phyloP scores from a whole-genome alignment of 1,140 invertebrate genomes.

The Parasteatoda tepidariorum region DNA sequence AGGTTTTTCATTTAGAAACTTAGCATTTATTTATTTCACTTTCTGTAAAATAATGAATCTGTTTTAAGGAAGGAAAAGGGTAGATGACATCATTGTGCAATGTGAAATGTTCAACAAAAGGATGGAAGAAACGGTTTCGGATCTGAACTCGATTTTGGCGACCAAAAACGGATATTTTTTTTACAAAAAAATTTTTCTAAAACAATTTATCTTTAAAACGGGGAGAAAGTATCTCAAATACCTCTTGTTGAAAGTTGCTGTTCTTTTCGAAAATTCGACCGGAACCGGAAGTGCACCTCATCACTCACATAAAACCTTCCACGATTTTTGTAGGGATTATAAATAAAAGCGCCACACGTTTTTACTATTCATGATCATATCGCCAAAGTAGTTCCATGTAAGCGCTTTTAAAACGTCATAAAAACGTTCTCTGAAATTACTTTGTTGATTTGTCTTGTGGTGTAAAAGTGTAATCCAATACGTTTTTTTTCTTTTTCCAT shows the following conservation, averaged over 20 bases:
- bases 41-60: constrained; percentile 36
- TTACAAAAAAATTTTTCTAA: not conserved
- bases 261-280: not conserved
- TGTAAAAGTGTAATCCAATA: not conserved
- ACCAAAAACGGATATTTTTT: not conserved
- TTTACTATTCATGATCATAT: not conserved
- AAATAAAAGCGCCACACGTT: not conserved
- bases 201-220: not conserved
- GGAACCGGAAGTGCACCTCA: not conserved
- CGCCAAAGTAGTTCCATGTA: not conserved
- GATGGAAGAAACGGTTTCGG: not conserved
- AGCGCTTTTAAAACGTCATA: not conserved
- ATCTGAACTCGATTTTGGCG: not conserved
- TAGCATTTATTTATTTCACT: constrained; percentile 6
- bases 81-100: not conserved
- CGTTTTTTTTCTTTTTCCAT: too few relatives aligned
- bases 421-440: not conserved
- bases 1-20: too few relatives aligned
- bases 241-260: not conserved
- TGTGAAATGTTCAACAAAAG: not conserved
- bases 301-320: not conserved
- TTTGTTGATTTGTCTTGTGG: not conserved
- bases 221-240: not conserved
- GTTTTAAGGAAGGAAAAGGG: constrained; percentile 32
- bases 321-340: not conserved